Conservation (phyloP, 2,797 vertebrate species). For the Poecilia velifera region DNA sequence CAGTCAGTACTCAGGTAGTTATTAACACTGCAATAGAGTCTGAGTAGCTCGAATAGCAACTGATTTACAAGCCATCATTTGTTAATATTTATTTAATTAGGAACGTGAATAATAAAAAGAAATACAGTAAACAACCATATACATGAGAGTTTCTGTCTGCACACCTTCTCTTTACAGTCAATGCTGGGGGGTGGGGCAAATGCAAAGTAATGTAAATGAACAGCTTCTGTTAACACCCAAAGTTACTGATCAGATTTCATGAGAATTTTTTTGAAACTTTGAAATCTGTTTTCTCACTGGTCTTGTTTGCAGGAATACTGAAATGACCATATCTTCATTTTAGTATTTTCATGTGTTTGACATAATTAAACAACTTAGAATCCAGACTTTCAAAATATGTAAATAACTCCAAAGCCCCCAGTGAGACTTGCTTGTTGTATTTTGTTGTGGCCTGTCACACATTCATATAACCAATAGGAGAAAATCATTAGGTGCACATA, state of each 20-base stretch:
- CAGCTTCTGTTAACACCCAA: background rate
- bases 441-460: too few species aligned
- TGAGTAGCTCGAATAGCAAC: background rate
- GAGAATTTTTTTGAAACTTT: too few species aligned
- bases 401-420: too few species aligned
- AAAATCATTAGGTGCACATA: background rate
- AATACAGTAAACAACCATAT: background rate
- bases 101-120: background rate
- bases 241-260: too few species aligned
- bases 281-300: too few species aligned
- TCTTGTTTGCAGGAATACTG: too few species aligned
- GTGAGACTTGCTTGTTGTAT: too few species aligned
- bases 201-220: background rate
- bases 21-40: background rate
- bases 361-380: too few species aligned
- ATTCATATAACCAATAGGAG: background rate
- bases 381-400: too few species aligned
- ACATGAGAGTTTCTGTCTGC: background rate
- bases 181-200: background rate
- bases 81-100: background rate
- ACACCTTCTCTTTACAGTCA: background rate
- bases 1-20: background rate
- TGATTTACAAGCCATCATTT: background rate
- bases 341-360: too few species aligned
- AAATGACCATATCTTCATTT: too few species aligned